Evolutionary conservation across 2,888 invertebrate genomes (phyloP).

Genomic region (Linnaemya vulpina): DNA sequence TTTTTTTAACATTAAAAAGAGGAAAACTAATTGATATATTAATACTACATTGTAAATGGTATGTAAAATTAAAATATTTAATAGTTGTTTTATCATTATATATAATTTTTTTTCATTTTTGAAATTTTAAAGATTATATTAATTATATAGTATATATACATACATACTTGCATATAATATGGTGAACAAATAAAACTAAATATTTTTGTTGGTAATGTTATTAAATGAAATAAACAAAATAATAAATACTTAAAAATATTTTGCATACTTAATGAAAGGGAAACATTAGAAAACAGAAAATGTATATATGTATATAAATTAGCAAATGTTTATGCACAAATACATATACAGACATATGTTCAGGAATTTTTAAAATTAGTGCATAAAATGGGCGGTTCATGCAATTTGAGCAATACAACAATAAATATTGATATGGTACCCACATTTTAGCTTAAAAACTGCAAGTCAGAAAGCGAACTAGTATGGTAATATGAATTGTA

Average conservation of each 20-base stretch:
- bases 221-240: constrained; percentile 74
- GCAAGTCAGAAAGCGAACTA: too few species aligned
- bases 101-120: constrained; percentile 53
- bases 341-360: background rate
- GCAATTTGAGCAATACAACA: too few species aligned
- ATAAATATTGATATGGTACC: too few species aligned
- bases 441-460: too few species aligned
- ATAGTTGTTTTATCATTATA: constrained; percentile 67
- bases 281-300: constrained; percentile 21
- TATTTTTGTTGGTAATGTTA: constrained; percentile 82
- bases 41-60: constrained; percentile 63
- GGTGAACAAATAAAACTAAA: constrained; percentile 55
- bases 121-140: constrained; percentile 61
- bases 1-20: constrained; percentile 50
- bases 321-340: too few species aligned
- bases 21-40: constrained; percentile 44
- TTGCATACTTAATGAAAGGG: constrained; percentile 50
- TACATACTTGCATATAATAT: constrained; percentile 45
- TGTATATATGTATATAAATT: background rate
- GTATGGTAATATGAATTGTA: background rate
- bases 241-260: constrained; percentile 50
- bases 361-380: background rate
- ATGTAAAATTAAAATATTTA: constrained; percentile 62
- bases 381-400: too few species aligned
- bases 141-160: constrained; percentile 53